Base-by-base conservation (phyloP, 2,113 vertebrate genomes). In the Siniperca chuatsi region DNA sequence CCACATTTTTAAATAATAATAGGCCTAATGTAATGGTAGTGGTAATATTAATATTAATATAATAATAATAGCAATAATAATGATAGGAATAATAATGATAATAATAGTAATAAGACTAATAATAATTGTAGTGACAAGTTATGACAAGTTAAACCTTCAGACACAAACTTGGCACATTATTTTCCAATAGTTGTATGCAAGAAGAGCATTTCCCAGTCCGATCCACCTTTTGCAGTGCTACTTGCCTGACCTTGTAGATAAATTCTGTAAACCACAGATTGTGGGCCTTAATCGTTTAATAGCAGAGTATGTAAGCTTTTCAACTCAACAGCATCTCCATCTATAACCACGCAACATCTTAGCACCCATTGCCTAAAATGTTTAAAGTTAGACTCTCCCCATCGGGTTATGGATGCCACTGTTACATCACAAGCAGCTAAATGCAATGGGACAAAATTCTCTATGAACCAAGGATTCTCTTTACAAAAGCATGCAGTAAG, bases 221-320 rank as follows among this genome's bases (percentile, higher is more conserved):
- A 4, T 18, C 13, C 25, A 61, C 5, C 29, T 18, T 18, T 62
- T 62, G 60, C 29, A 23, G 4, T 8, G 6, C 7, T 62, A 4
- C 60, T 20, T 62, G 52, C 52, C 52, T 21, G 20, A 7, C 52
- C 52, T 40, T 40, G 20, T 3, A 0, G 33, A 64, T 64, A 8
- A 3, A 10, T 40, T 64, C 16, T 8, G 0, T 64, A 11, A 21
- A 4, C 16, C 6, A 35, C 9, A 11, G 33, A 21, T 13, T 12
- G 35, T 10, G 35, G 37, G 61, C 2, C 3, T 1, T 4, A 35
- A 18, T 0, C 1, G 0, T 4, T 5, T 10, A 1, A 9, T 0
- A 70, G 95, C 94, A 95, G 94, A 95, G 94, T 95, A 37, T 35
- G 16, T 35, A 9, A 18, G 7, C 4, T 35, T 2, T 35, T 20